Base-by-base conservation (phyloP, 2,797 vertebrate genomes). In the Scomberomorus guttatus region DNA sequence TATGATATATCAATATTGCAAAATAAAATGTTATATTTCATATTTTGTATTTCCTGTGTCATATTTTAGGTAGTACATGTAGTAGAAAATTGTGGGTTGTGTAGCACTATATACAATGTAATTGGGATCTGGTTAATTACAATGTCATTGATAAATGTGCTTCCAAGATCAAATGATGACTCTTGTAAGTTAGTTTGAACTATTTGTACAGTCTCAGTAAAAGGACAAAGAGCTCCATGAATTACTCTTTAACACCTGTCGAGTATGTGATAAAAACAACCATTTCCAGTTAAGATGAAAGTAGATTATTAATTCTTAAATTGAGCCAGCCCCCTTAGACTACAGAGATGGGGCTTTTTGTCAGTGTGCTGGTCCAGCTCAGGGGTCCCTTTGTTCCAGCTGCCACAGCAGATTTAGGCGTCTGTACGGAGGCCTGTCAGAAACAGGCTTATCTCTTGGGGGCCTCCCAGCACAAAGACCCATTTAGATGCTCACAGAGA, bases 371-470 rank as follows among this genome's bases (percentile, higher is more conserved):
- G 83, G 86, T 91, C 78, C 61, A 83, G 88, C 87, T 89, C 85
- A 75, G 83, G 81, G 85, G 81, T 85, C 80, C 75, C 87, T 93
- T 94, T 93, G 93, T 94, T 94, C 91, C 92, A 94, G 92, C 93
- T 94, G 94, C 92, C 93, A 95, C 84, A 91, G 91, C 91, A 90
- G 89, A 94, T 94, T 94, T 94, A 61, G 89, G 89, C 81, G 81
- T 93, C 89, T 87, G 92, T 91, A 92, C 87, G 69, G 90, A 90
- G 90, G 88, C 89, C 92, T 94, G 93, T 94, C 93, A 94, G 91
- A 93, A 94, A 93, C 90, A 93, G 91, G 94, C 92, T 95, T 94
- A 95, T 94, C 93, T 93, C 88, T 91, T 86, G 80, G 86, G 92
- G 92, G 92, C 91, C 90, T 91, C 91, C 81, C 72, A 51, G 88